Base-by-base conservation (phyloP, 2,888 invertebrate species). In the Allolobophora icterica region DNA sequence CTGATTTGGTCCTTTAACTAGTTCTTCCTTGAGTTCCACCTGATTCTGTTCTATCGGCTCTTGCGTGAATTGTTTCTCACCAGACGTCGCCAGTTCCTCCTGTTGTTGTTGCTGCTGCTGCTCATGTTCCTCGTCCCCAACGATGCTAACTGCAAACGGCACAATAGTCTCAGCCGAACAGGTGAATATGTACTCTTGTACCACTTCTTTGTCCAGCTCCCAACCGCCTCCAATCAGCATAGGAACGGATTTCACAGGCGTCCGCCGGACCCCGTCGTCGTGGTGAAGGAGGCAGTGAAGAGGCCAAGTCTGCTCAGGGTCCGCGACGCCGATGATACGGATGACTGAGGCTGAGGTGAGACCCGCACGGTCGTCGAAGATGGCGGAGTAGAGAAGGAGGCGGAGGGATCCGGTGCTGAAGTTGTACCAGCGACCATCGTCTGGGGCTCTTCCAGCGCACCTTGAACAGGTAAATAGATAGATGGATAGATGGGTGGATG, bases 301-400 rank as follows among this genome's bases (percentile, higher is more conserved):
- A 2, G n/a, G 42, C 13, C n/a, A 71, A n/a, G 30, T 58, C 0
- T 89, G 89, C 1, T 84, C 42, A 17, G 71, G 58, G n/a, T 90
- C 89, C 30, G 89, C 42, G 58, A 92, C 92, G 1, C 45, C 90
- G 33, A 92, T 89, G 34, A 91, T 52, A 5, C 91, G 89, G 33
- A 92, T 71, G 5, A 33, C 38, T 11, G 92, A 71, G 15, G 58
- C 71, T 3, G 90, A 38, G n/a, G 42, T 89, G 11, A 92, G 89
- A 11, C 91, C 91, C 30, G 90, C 40, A 34, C 92, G 89, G 71
- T 91, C 91, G 90, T 92, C 92, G 89, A 91, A 91, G 83, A 92
- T 91, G 38, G 92, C 92, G 2, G 91, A 91, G 58, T 91, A 92
- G 58, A 52, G 84, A 30, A 84, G 91, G 89, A 71, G 13, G 40